Evolutionary conservation across 2,888 invertebrate genomes (phyloP).

Genomic region (Troilus luridus): DNA sequence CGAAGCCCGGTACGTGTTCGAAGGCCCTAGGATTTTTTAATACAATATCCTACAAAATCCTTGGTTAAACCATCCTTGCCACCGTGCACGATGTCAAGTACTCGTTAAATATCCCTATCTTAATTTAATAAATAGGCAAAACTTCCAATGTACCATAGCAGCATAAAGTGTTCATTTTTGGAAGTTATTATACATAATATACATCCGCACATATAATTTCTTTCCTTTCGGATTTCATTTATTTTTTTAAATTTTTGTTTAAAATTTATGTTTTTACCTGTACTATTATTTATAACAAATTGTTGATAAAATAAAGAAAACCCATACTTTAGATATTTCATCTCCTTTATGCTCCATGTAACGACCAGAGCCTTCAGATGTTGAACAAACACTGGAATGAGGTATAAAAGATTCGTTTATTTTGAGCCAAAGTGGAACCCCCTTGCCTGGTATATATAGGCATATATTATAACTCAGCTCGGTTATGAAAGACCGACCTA

Average conservation of each 20-base stretch:
- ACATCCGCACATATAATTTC: too few species aligned
- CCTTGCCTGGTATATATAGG: neutral
- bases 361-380: neutral
- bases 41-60: too few species aligned
- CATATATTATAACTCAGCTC: neutral
- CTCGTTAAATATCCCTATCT: too few species aligned
- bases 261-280: neutral
- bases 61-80: too few species aligned
- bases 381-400: neutral
- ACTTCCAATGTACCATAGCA: too few species aligned
- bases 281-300: neutral
- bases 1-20: too few species aligned
- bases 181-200: too few species aligned
- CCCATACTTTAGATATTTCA: neutral
- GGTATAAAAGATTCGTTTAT: conserved; percentile 13
- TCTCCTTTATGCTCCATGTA: neutral
- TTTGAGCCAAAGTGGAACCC: neutral
- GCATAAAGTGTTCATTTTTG: too few species aligned
- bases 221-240: neutral
- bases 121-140: too few species aligned
- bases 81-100: too few species aligned
- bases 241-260: neutral
- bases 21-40: too few species aligned
- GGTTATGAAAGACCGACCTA: neutral
- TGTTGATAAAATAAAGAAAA: neutral